Evolutionary conservation across 2,888 invertebrate species (phyloP).

Genomic region (Andrena praecox): DNA sequence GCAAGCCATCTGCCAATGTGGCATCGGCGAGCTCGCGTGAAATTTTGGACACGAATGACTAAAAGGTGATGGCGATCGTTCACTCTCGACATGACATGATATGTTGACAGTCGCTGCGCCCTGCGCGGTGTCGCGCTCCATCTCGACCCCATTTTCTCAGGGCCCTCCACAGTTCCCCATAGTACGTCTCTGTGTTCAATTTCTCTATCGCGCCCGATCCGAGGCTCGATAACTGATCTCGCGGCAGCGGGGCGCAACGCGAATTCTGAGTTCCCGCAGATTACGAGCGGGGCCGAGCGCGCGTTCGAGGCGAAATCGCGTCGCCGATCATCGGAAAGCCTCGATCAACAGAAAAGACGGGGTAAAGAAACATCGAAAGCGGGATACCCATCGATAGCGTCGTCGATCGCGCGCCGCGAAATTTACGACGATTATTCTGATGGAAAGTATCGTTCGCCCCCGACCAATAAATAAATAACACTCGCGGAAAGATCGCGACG

Average conservation of each 20-base stretch:
- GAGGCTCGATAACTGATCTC: neutral
- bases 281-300: conserved; percentile 66
- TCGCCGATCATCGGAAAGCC: conserved; percentile 1
- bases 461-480: conserved; percentile 68
- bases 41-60: conserved; percentile 84
- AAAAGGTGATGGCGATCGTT: conserved; percentile 83
- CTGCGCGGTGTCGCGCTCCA: conserved; percentile 38
- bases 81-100: conserved; percentile 82
- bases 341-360: neutral
- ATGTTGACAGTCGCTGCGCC: conserved; percentile 76
- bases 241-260: conserved; percentile 52
- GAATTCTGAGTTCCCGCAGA: conserved; percentile 57
- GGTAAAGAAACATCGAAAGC: neutral
- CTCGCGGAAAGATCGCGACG: conserved; percentile 51
- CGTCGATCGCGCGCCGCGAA: conserved; percentile 12
- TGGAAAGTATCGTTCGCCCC: neutral
- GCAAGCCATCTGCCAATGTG: conserved; percentile 82
- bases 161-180: conserved; percentile 7
- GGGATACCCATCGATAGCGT: neutral
- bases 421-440: conserved; percentile 36
- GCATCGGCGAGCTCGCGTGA: conserved; percentile 76
- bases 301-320: conserved; percentile 5
- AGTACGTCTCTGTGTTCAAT: conserved; percentile 33
- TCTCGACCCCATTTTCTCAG: neutral
- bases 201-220: neutral